Evolutionary conservation across 1,140 invertebrate species (phyloP).

Genomic region (Dreissena rostriformis): DNA sequence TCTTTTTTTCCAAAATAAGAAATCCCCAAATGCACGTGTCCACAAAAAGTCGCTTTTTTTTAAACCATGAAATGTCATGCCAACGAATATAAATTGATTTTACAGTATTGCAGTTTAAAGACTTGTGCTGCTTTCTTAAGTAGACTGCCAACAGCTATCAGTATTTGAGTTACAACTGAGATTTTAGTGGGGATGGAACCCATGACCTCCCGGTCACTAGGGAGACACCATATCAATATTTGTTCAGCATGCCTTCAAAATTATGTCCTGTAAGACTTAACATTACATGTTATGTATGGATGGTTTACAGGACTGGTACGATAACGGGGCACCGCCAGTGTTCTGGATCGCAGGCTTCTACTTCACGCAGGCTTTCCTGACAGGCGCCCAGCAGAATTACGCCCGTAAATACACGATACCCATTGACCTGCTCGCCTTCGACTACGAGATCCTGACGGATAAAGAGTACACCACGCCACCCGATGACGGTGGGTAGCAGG

Average conservation of each 20-base stretch:
- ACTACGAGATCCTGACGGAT: constrained; percentile 81
- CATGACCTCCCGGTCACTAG: no score
- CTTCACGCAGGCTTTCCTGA: constrained; percentile 82
- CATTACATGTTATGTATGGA: neutral
- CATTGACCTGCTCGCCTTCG: constrained; percentile 81
- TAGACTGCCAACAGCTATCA: no score
- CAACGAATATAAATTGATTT: no score
- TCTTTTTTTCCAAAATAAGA: no score
- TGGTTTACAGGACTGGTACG: constrained; percentile 78
- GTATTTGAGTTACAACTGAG: no score
- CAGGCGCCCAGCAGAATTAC: constrained; percentile 82
- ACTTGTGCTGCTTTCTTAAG: no score
- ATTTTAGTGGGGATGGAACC: no score
- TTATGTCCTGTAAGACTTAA: neutral
- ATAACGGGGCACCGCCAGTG: constrained; percentile 75
- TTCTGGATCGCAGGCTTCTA: constrained; percentile 81
- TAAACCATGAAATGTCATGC: no score
- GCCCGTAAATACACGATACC: constrained; percentile 82
- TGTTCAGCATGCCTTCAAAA: neutral
- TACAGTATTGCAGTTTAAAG: no score
- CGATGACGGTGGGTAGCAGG: constrained; percentile 80
- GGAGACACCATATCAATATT: no score
- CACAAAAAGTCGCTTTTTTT: no score
- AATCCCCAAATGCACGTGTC: no score
- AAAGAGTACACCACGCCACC: constrained; percentile 79